A percentile compares a stretch with the other conserved stretches of the same genome.
These are phyloP conservation scores for Lacerta bilineata DNA, from an alignment of 2,797 vertebrate genomes.

Conservation along the genomic window DNA sequence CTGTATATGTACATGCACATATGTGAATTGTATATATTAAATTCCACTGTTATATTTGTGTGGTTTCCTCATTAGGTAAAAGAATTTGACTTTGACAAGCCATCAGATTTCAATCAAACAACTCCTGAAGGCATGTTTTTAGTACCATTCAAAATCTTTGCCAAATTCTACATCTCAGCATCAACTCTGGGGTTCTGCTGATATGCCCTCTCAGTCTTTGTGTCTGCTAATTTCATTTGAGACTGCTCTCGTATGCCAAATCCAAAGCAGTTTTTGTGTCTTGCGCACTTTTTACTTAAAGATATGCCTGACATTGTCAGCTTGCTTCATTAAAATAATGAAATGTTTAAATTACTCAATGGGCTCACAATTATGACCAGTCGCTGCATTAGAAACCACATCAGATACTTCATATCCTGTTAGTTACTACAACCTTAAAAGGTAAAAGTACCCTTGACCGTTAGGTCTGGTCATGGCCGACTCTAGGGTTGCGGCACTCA, in stretches of 20 bases:
- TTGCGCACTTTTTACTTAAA: conserved; percentile 30
- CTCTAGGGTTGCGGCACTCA: too few relatives aligned
- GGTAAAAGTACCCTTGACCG: too few relatives aligned
- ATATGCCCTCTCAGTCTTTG: background rate
- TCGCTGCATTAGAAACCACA: conserved; percentile 68
- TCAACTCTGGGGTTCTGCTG: conserved; percentile 11
- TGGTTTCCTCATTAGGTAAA: conserved; percentile 49
- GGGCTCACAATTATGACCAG: conserved; percentile 62
- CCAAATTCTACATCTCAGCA: conserved; percentile 14
- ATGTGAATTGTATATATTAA: conserved; percentile 38
- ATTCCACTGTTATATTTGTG: conserved; percentile 2
- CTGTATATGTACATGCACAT: background rate
- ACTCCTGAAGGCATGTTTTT: background rate
- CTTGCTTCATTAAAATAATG: conserved; percentile 41
- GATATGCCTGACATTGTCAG: conserved; percentile 42
- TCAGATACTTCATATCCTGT: conserved; percentile 45
- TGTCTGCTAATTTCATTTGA: background rate
- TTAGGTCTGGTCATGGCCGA: too few relatives aligned
- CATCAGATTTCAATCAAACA: background rate
- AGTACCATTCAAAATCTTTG: background rate
- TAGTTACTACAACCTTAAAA: background rate
- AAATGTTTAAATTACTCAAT: conserved; percentile 44
- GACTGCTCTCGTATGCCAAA: background rate
- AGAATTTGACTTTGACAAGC: conserved; percentile 12
- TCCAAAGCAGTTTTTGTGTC: conserved; percentile 46